Conservation (phyloP, 2,888 invertebrate species). For the Lamproptera curius region DNA sequence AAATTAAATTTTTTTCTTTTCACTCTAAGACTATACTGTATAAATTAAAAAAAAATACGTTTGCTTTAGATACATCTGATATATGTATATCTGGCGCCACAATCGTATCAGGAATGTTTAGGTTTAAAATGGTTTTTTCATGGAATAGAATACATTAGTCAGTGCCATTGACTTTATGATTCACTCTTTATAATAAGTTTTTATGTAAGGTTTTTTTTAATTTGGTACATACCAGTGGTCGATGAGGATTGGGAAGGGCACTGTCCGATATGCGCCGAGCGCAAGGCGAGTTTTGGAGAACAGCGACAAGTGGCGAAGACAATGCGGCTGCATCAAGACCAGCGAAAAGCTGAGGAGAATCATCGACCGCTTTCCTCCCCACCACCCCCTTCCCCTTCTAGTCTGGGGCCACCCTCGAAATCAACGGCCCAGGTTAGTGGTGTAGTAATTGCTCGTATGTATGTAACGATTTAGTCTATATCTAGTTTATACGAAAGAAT, state of each 20-base stretch:
- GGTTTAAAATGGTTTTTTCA: too few species aligned
- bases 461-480: too few species aligned
- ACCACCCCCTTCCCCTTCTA: slow-evolving; percentile 46
- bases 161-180: too few species aligned
- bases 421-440: not conserved
- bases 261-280: slow-evolving; percentile 10
- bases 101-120: too few species aligned
- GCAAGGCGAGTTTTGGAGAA: not conserved
- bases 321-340: slow-evolving; percentile 56
- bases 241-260: slow-evolving; percentile 12
- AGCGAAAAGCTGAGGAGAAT: slow-evolving; percentile 58
- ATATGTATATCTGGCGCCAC: too few species aligned
- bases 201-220: too few species aligned
- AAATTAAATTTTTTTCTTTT: not conserved
- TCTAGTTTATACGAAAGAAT: too few species aligned
- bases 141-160: too few species aligned
- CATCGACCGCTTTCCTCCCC: slow-evolving; percentile 48
- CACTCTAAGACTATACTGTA: not conserved
- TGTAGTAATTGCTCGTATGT: too few species aligned
- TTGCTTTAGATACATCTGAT: too few species aligned
- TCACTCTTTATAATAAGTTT: too few species aligned
- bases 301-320: slow-evolving; percentile 35
- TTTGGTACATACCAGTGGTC: slow-evolving; percentile 16
- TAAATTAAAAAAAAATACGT: too few species aligned
- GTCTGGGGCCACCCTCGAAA: slow-evolving; percentile 5